Evolutionary conservation across 2,797 vertebrate genomes (phyloP).

Genomic region (Periparus ater): DNA sequence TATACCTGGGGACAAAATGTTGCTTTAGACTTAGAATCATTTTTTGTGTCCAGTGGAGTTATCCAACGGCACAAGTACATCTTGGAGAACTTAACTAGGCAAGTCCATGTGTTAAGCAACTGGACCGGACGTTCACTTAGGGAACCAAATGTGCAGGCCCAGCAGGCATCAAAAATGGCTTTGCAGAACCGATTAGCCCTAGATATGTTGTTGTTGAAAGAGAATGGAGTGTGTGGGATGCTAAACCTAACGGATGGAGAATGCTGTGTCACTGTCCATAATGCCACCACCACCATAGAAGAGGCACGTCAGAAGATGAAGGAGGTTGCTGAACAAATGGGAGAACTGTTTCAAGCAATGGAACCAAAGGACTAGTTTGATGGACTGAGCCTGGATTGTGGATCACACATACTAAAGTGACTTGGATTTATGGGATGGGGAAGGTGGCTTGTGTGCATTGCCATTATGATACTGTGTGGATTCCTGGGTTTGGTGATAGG

Average conservation of each 20-base stretch:
- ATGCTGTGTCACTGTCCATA: conserved; percentile 8
- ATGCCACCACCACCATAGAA: not conserved
- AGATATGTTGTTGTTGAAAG: not conserved
- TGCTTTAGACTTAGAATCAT: not conserved
- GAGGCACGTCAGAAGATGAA: conserved; percentile 9
- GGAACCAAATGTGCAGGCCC: not conserved
- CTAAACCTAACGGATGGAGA: not conserved
- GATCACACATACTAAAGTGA: not conserved
- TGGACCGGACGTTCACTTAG: not conserved
- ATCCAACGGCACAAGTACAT: not conserved
- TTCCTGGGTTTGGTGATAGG: not conserved
- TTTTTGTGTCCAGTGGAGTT: not conserved
- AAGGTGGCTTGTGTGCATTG: not conserved
- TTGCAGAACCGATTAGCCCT: not conserved
- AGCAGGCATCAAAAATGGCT: not conserved
- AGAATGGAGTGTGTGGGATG: conserved; percentile 3
- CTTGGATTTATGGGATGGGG: not conserved
- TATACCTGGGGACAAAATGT: not conserved
- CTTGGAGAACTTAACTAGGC: not conserved
- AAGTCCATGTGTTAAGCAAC: not conserved
- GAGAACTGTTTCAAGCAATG: conserved; percentile 1
- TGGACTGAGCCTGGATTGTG: not conserved
- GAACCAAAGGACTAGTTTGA: not conserved
- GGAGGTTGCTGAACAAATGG: not conserved
- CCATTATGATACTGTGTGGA: not conserved